Conservation (phyloP, 2,888 invertebrate species). For the Dynastes maya region DNA sequence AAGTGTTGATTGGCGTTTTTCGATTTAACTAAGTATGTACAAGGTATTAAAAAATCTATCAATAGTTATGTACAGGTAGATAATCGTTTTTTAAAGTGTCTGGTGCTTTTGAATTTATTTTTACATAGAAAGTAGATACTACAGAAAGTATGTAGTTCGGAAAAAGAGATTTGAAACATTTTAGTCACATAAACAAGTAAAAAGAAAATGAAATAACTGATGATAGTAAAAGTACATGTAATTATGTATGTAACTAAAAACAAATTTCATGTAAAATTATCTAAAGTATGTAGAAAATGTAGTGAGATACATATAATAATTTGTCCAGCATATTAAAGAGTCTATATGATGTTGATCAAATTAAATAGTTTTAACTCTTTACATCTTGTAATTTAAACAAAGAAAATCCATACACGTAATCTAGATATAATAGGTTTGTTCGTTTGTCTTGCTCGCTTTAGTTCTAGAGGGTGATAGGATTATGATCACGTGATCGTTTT, state of each 20-base stretch:
- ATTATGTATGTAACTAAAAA: constrained; percentile 2
- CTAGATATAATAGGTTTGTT: no score
- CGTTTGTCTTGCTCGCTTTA: no score
- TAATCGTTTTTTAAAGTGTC: constrained; percentile 10
- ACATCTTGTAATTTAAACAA: no score
- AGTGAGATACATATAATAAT: background rate
- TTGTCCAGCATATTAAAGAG: background rate
- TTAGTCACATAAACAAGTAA: constrained; percentile 48
- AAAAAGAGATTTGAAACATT: constrained; percentile 33
- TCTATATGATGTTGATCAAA: no score
- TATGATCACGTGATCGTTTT: no score
- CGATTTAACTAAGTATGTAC: constrained; percentile 35
- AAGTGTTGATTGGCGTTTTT: constrained; percentile 50
- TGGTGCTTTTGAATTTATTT: constrained; percentile 24
- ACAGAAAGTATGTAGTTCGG: constrained; percentile 3
- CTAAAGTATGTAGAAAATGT: constrained; percentile 36
- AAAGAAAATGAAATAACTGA: constrained; percentile 13
- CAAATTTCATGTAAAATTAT: constrained; percentile 34
- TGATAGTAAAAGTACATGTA: constrained; percentile 2
- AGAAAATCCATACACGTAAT: no score
- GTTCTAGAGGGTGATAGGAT: no score
- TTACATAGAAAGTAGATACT: constrained; percentile 51
- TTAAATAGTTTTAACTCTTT: no score
- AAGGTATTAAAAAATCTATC: background rate
- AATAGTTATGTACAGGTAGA: background rate